Evolutionary conservation across 2,113 vertebrate species (phyloP).

Genomic region (Ranitomeya variabilis): DNA sequence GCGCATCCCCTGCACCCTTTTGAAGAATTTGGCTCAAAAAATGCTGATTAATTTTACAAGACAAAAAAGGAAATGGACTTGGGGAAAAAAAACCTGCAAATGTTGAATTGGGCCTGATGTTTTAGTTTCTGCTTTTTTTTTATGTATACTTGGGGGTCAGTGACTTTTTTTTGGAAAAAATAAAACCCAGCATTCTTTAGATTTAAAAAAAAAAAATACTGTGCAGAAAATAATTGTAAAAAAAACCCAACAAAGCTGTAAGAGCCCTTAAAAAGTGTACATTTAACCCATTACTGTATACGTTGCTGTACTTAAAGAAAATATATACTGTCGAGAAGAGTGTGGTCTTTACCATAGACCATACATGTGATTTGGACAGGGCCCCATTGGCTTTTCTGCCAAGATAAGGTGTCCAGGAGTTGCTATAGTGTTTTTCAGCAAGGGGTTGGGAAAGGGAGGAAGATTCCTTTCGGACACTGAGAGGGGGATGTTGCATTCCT

Average conservation of each 20-base stretch:
- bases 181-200: background rate
- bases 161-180: too few species aligned
- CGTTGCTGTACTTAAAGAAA: background rate
- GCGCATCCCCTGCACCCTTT: too few species aligned
- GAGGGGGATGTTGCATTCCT: constrained; percentile 55
- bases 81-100: too few species aligned
- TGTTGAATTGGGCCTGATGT: too few species aligned
- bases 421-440: background rate
- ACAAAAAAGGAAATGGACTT: too few species aligned
- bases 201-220: too few species aligned
- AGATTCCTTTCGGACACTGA: constrained; percentile 33
- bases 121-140: too few species aligned
- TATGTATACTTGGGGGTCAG: too few species aligned
- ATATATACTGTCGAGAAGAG: background rate
- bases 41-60: too few species aligned
- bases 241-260: too few species aligned
- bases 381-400: background rate
- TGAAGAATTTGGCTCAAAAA: too few species aligned
- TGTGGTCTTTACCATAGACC: background rate
- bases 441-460: constrained; percentile 22
- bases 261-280: background rate
- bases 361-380: background rate
- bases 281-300: background rate
- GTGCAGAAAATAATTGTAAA: background rate
- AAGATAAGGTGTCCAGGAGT: constrained; percentile 20